Base-by-base conservation (phyloP, 2,797 vertebrate species). In the Pogonophryne albipinna region DNA sequence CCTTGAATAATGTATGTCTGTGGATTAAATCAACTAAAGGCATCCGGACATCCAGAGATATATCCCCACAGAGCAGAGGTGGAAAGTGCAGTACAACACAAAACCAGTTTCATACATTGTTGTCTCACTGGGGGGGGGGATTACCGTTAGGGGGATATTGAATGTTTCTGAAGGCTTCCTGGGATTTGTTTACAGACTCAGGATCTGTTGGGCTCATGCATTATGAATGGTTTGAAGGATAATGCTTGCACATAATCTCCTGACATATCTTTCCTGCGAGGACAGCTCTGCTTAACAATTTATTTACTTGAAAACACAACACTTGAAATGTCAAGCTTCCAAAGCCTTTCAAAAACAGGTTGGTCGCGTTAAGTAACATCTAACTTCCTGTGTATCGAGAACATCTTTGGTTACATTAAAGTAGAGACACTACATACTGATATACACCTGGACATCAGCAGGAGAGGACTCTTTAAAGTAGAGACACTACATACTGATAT, bases 121-220 rank as follows among this genome's bases (percentile, higher is more conserved):
- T 63, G 9, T 38, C 34, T 38, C 23, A 12, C 16, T 4, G 38
- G 27, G 38, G 27, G 41, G 15, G 17, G 10, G 12, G 27, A 4
- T 27, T 27, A 27, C 27, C 27, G 19, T n/a, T 38, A 6, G 13
- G 10, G 59, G 50, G 23, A 16, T 51, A 49, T 59, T 19, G 42
- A 59, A 74, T 69, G 42, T 49, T 59, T 42, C 60, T 42, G 51
- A 41, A 11, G 23, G 27, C 16, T 17, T 44, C 20, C 0, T 56
- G 61, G 61, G 61, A 51, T 23, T 70, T 23, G 44, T n/a, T 62
- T 31, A 46, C 44, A 6, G 57, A 44, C 20, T 66, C 68, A 13
- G 62, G 42, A 56, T n/a, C 2, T 17, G 20, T 44, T 31, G 50
- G 31, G 31, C 1, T 50, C 1, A 80, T 75, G 17, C n/a, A 50